phyloP scores from a whole-genome alignment of 2,888 invertebrate species.

The Tridacna crocea region DNA sequence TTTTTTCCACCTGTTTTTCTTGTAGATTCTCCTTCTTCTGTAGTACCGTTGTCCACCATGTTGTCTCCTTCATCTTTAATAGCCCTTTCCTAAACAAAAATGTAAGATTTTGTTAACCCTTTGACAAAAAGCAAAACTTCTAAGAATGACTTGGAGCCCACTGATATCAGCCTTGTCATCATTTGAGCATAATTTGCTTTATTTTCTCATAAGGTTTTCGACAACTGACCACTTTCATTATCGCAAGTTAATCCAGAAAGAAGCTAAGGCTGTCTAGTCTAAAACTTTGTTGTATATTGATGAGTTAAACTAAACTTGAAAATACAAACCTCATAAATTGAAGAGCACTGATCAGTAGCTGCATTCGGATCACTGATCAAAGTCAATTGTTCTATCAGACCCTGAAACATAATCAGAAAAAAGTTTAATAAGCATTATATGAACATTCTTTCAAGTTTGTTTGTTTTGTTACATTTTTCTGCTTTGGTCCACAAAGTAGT shows the following conservation, averaged over 20 bases:
- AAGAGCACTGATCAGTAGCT: conserved; percentile 72
- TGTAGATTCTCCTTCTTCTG: not conserved
- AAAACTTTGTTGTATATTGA: too few relatives aligned
- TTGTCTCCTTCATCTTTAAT: conserved; percentile 60
- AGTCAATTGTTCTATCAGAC: conserved; percentile 73
- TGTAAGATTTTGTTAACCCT: conserved; percentile 14
- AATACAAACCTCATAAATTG: conserved; percentile 35
- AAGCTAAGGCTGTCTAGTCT: too few relatives aligned
- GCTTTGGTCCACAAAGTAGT: too few relatives aligned
- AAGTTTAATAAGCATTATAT: too few relatives aligned
- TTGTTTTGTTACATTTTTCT: too few relatives aligned
- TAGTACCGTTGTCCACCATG: conserved; percentile 27
- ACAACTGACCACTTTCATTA: not conserved
- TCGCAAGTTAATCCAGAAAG: too few relatives aligned
- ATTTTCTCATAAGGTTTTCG: not conserved
- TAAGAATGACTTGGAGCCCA: too few relatives aligned
- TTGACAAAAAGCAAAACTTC: too few relatives aligned
- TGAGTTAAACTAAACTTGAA: too few relatives aligned
- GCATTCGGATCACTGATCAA: conserved; percentile 67
- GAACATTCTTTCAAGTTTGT: too few relatives aligned
- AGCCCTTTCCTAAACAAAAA: conserved; percentile 47
- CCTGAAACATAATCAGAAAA: conserved; percentile 57
- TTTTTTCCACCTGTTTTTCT: not conserved
- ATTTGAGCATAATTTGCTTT: too few relatives aligned
- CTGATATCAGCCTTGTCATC: too few relatives aligned